A percentile compares a stretch with the other conserved stretches of the same genome.
phyloP scores from a whole-genome alignment of 2,888 invertebrate genomes.

The Drosophila diplacantha region DNA sequence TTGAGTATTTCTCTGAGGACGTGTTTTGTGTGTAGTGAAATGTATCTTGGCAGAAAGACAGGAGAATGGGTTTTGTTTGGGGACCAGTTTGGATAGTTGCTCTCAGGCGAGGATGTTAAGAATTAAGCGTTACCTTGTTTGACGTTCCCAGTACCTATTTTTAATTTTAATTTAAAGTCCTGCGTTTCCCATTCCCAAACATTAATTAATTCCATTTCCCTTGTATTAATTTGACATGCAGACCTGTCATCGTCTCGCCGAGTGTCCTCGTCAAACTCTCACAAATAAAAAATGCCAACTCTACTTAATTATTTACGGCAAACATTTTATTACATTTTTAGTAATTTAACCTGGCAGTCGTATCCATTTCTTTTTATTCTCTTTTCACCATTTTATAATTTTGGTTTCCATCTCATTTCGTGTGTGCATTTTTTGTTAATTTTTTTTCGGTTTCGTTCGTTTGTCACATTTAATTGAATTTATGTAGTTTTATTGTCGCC shows the following conservation, averaged over 20 bases:
- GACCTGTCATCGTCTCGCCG: conserved; percentile 42
- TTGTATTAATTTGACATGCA: conserved; percentile 57
- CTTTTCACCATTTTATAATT: conserved; percentile 18
- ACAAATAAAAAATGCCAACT: conserved; percentile 20
- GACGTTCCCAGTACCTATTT: no score
- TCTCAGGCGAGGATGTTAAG: not conserved
- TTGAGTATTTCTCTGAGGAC: conserved; percentile 13
- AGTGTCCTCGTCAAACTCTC: conserved; percentile 33
- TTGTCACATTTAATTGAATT: conserved; percentile 74
- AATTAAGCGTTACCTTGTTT: no score
- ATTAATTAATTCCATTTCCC: not conserved
- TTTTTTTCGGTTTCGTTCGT: conserved; percentile 38
- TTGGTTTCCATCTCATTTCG: conserved; percentile 31
- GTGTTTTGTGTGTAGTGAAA: conserved; percentile 7
- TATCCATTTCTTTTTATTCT: conserved; percentile 33
- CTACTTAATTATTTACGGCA: conserved; percentile 65
- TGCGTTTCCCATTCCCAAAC: not conserved
- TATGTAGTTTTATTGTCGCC: conserved; percentile 69
- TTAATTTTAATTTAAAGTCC: not conserved
- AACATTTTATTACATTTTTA: conserved; percentile 70
- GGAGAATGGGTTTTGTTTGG: conserved; percentile 3
- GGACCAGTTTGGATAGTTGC: not conserved
- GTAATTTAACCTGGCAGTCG: conserved; percentile 54
- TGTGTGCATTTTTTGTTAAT: conserved; percentile 15
- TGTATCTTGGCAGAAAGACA: not conserved